Conservation (phyloP, 2,797 vertebrate genomes). For the Rhadinocentrus ornatus region DNA sequence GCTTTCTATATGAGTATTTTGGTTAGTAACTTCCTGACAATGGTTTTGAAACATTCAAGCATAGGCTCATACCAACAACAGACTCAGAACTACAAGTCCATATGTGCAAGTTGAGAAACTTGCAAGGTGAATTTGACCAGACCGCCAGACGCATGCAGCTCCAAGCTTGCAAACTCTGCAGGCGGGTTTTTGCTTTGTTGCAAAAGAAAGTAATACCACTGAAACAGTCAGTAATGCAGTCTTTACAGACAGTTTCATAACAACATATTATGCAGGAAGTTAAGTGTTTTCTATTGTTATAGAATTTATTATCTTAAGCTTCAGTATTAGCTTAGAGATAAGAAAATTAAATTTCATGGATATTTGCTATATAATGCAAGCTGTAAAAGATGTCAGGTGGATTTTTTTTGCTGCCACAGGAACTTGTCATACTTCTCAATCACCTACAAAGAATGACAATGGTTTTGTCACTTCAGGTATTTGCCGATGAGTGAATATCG, state of each 20-base stretch:
- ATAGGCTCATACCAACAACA: constrained; percentile 6
- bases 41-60: not conserved
- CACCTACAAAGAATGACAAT: constrained; percentile 5
- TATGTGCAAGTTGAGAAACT: constrained; percentile 3
- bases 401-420: not conserved
- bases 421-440: constrained; percentile 9
- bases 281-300: not conserved
- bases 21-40: constrained; percentile 37
- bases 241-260: constrained; percentile 4
- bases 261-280: not conserved
- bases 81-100: constrained; percentile 35
- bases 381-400: not conserved
- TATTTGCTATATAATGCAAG: not conserved
- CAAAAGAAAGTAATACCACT: constrained; percentile 31
- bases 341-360: not conserved
- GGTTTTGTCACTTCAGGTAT: not conserved
- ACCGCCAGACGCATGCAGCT: constrained; percentile 15
- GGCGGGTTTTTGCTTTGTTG: not conserved
- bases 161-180: constrained; percentile 15
- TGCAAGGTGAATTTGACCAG: constrained; percentile 14
- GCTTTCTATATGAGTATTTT: constrained; percentile 11
- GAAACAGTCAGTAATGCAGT: not conserved
- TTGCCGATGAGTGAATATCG: not conserved
- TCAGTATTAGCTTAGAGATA: not conserved
- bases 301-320: constrained; percentile 15